phyloP scores from a whole-genome alignment of 2,888 invertebrate species.

The Cosmia trapezina region DNA sequence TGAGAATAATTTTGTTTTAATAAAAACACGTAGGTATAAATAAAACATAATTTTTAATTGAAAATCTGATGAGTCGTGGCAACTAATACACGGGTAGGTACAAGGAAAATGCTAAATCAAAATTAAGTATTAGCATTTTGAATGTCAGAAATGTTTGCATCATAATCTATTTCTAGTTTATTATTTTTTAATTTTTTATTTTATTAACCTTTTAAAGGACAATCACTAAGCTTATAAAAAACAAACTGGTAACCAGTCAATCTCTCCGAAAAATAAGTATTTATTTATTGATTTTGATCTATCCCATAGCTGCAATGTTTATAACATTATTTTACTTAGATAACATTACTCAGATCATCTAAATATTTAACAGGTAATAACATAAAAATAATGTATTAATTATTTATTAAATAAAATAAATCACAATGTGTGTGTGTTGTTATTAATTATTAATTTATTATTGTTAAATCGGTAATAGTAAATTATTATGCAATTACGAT shows the following conservation, averaged over 20 bases:
- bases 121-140: background rate
- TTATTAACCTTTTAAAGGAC: background rate
- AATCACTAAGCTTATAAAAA: background rate
- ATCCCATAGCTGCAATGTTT: background rate
- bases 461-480: too few species aligned
- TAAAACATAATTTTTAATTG: too few species aligned
- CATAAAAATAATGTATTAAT: too few species aligned
- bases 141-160: slow-evolving; percentile 1
- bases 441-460: too few species aligned
- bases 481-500: background rate
- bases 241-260: background rate
- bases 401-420: too few species aligned
- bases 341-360: background rate
- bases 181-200: background rate
- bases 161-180: background rate
- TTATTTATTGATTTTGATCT: background rate
- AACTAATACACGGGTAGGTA: background rate
- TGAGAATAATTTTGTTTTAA: background rate
- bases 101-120: background rate
- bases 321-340: background rate
- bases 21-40: background rate
- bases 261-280: background rate
- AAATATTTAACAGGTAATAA: too few species aligned
- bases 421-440: too few species aligned
- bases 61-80: background rate